phyloP scores from a whole-genome alignment of 2,797 vertebrate species.

The Mionectes olivaceus region DNA sequence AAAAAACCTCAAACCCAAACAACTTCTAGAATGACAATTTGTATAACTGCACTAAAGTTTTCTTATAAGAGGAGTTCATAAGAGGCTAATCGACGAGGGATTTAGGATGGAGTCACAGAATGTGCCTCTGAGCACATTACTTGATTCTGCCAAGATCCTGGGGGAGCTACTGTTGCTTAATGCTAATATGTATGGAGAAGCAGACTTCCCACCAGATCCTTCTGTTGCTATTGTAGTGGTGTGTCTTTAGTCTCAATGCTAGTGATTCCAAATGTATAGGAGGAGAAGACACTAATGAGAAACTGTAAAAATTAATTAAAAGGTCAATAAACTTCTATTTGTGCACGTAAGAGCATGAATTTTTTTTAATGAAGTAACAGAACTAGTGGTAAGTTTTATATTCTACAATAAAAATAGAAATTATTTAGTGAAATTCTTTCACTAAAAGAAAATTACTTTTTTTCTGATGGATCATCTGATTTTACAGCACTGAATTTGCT shows the following conservation, averaged over 20 bases:
- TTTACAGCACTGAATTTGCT: neutral
- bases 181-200: neutral
- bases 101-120: neutral
- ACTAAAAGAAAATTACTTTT: neutral
- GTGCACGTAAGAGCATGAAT: neutral
- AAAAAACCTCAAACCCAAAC: neutral
- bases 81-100: neutral
- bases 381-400: neutral
- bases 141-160: neutral
- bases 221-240: neutral
- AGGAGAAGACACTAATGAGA: neutral
- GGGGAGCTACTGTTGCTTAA: neutral
- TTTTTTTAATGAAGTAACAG: conserved; percentile 5
- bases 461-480: neutral
- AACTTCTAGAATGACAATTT: neutral
- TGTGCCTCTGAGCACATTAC: neutral
- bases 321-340: neutral
- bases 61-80: neutral
- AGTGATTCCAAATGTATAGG: neutral
- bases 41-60: neutral
- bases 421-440: neutral
- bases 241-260: neutral
- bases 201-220: neutral
- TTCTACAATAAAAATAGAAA: neutral
- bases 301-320: conserved; percentile 32